Base-by-base conservation (phyloP, 1,140 invertebrate species). In the Melanaphis sacchari region DNA sequence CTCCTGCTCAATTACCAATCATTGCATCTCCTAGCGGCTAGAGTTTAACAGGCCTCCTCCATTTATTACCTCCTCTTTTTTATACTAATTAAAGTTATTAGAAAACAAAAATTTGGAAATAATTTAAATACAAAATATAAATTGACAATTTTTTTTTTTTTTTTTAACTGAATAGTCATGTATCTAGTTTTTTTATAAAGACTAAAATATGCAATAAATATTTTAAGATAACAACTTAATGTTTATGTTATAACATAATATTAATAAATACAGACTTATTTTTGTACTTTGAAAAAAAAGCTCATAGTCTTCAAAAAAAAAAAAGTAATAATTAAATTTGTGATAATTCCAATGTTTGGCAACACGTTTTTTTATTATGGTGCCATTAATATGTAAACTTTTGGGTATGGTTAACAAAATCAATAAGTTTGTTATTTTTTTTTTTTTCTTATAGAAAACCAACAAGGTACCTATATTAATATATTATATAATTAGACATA, bases 11-110 rank as follows among this genome's bases (percentile, higher is more conserved):
- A 89, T 93, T 94, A n/a, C 93, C 95, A n/a, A 94, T 95, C 81
- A 95, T 95, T 91, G 95, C 95, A 24, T 95, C 95, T 76, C 95
- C 94, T 89, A 95, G 95, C 95, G 95, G 95, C 95, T 95, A 93
- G 26, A 81, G 38, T 85, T 84, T 36, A 85, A 84, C 26, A 26
- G 24, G 46, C 76, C 24, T 49, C 36, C 36, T 85, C 18, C 40
- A 76, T 46, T 7, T 43, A 91, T 84, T 38, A 93, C 81, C 81
- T 92, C 90, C 49, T 66, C 91, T 93, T 93, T 91, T 91, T 93
- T 93, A 93, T 93, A 93, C 81, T 93, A 52, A 93, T 85, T 84
- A 84, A 93, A 93, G 54, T 54, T 21, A 38, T 93, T 85, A 93
- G 41, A 24, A 93, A 93, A 93, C 91, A 93, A 93, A 85, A 84